Evolutionary conservation across 53 echinoderm and acorn worm species (phyloP), one percentile per base, ranked within the genome.

Genomic region (Holothuria leucospilota): DNA sequence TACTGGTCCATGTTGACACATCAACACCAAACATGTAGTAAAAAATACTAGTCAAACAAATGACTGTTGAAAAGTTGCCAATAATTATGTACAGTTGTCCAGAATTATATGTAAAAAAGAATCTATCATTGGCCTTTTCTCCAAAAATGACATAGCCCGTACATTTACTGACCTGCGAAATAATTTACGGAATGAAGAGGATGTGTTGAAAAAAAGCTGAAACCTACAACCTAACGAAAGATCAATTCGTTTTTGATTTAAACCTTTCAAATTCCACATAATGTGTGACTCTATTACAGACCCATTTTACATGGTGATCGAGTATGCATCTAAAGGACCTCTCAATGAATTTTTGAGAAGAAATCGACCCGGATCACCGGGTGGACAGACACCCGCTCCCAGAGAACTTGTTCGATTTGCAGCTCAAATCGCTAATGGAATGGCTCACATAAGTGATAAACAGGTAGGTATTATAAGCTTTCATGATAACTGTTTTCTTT

Each of bases 301-400:
- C 85, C 96, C 96, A 2, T 88, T 84, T 66, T 93, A 93, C 63
- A 85, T 95, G 89, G 87, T 95, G 13, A 59, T 95, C 79, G 96
- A 95, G 78, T 95, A 93, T 63, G 89, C 93, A 0, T 49, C 91
- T 6, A 89, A 89, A 39, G 96, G 96, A 29, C 79, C 87, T 21
- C 73, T 95, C 3, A 93, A 95, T 64, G 71, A 51, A 5, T 95
- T 87, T 77, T 85, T 95, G 39, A 82, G 91, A 62, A 71, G 71
- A 20, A 93, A 93, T 68, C 89, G 93, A 1, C 87, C 91, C 21
- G 88, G 90, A 5, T 69, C 72, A 65, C 71, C 83, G 25, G 93
- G 85, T 8, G 88, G 79, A 6, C 46, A 91, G 80, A 78, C 91
- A 69, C 84, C 85, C n/a, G 63, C 91, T 56, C 65, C 91, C 12